Evolutionary conservation across 92 coral and sea anemone genomes (phyloP).

Genomic region (Epizoanthus fatuus): DNA sequence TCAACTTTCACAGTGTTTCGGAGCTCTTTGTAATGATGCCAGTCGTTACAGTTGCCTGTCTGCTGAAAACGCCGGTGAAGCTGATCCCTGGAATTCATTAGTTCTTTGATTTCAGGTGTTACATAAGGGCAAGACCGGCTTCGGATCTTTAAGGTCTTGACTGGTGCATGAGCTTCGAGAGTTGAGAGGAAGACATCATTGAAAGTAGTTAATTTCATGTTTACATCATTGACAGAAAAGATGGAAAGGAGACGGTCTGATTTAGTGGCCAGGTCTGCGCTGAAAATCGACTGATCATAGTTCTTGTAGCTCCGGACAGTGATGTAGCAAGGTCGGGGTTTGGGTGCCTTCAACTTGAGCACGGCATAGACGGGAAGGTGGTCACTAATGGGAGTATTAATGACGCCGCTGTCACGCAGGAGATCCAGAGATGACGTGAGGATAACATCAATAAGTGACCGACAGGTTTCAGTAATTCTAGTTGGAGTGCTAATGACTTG

Average conservation of each 20-base stretch:
- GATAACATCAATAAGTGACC: slow-evolving; percentile 75
- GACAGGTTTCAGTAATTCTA: slow-evolving; percentile 65
- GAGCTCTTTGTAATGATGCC: slow-evolving; percentile 13
- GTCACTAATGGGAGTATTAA: slow-evolving; percentile 60
- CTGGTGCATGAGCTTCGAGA: slow-evolving; percentile 36
- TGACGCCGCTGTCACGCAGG: slow-evolving; percentile 64
- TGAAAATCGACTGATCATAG: slow-evolving; percentile 45
- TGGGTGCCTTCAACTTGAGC: slow-evolving; percentile 56
- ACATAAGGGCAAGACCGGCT: slow-evolving; percentile 1
- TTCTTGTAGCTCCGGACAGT: slow-evolving; percentile 52
- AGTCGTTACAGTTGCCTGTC: slow-evolving; percentile 13
- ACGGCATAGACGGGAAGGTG: slow-evolving; percentile 53
- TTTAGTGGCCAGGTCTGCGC: slow-evolving; percentile 54
- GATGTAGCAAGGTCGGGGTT: background rate
- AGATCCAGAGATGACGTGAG: slow-evolving; percentile 39
- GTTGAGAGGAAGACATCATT: slow-evolving; percentile 44
- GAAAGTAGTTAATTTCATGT: slow-evolving; percentile 50
- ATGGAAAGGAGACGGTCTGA: slow-evolving; percentile 24
- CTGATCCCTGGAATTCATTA: slow-evolving; percentile 21
- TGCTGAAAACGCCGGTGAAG: slow-evolving; percentile 1
- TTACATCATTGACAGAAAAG: slow-evolving; percentile 22
- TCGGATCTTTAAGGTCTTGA: slow-evolving; percentile 7
- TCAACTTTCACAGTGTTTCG: slow-evolving; percentile 9
- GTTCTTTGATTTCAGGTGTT: slow-evolving; percentile 19
- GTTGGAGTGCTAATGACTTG: slow-evolving; percentile 75